Conservation (phyloP, 2,888 invertebrate species). For the Morpho achilles region DNA sequence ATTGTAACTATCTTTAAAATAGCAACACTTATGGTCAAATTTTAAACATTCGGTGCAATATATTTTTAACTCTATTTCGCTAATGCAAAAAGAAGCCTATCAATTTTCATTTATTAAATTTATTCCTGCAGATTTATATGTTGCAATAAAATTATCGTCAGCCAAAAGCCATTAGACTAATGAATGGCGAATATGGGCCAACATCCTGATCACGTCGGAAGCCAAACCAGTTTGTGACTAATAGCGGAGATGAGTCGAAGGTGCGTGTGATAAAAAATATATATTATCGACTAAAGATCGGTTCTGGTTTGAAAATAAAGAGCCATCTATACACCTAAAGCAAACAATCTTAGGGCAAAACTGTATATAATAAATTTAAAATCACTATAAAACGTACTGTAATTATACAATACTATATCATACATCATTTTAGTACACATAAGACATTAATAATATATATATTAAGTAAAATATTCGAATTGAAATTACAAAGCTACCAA, state of each 20-base stretch:
- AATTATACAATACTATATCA: no score
- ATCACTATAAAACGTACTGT: no score
- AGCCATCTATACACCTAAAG: constrained; percentile 1
- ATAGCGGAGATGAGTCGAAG: constrained; percentile 59
- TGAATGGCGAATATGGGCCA: constrained; percentile 71
- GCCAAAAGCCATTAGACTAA: constrained; percentile 56
- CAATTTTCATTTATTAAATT: constrained; percentile 13
- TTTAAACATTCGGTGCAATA: no score
- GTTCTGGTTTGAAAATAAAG: constrained; percentile 7
- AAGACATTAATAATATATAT: no score
- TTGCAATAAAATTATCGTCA: constrained; percentile 53
- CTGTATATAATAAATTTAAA: not conserved
- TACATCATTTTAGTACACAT: no score
- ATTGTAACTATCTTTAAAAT: no score
- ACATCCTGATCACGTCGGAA: constrained; percentile 71
- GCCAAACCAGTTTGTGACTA: constrained; percentile 65
- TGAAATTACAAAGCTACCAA: no score
- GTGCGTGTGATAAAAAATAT: constrained; percentile 18
- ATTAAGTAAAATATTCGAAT: no score
- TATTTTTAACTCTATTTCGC: no score
- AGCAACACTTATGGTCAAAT: no score
- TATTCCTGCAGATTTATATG: constrained; percentile 42
- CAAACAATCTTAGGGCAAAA: not conserved
- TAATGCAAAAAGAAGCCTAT: no score
- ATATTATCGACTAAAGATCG: constrained; percentile 7